A percentile compares a stretch with the other conserved stretches of the same genome.
Evolutionary conservation across 2,797 vertebrate genomes (phyloP).

Genomic region (Phrynocephalus forsythii): DNA sequence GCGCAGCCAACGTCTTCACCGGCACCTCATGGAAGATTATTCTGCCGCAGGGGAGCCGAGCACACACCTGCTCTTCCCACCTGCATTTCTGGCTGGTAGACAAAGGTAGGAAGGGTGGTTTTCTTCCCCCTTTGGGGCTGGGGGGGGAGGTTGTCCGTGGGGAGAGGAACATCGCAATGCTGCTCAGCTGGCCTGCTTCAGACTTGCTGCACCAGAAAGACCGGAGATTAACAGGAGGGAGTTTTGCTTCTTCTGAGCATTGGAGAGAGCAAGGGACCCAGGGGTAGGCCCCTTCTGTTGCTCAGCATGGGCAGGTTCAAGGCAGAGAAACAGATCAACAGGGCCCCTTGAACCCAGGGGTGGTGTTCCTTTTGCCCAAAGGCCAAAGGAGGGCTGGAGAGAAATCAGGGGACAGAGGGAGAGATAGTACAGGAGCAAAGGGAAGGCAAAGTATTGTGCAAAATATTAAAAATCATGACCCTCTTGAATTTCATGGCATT

Average conservation of each 20-base stretch:
- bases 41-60: not conserved
- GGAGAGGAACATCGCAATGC: slow-evolving; percentile 2
- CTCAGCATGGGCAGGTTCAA: not conserved
- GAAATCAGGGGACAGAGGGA: not conserved
- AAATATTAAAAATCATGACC: too few species aligned
- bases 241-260: not conserved
- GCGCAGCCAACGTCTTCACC: not conserved
- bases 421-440: too few species aligned
- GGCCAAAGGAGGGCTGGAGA: not conserved
- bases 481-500: not conserved
- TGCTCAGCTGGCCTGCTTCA: not conserved
- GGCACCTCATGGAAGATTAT: not conserved
- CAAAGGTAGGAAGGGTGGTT: not conserved
- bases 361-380: not conserved
- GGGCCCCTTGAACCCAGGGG: not conserved
- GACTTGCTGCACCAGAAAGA: not conserved
- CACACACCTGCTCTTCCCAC: slow-evolving; percentile 19
- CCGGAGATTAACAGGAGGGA: not conserved
- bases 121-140: too few species aligned
- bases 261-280: not conserved
- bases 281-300: too few species aligned
- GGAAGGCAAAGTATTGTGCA: not conserved
- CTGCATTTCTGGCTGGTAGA: not conserved
- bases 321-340: not conserved
- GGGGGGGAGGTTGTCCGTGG: rapidly evolving